Conservation (phyloP, 2,797 vertebrate species). For the Clarias fuscus region DNA sequence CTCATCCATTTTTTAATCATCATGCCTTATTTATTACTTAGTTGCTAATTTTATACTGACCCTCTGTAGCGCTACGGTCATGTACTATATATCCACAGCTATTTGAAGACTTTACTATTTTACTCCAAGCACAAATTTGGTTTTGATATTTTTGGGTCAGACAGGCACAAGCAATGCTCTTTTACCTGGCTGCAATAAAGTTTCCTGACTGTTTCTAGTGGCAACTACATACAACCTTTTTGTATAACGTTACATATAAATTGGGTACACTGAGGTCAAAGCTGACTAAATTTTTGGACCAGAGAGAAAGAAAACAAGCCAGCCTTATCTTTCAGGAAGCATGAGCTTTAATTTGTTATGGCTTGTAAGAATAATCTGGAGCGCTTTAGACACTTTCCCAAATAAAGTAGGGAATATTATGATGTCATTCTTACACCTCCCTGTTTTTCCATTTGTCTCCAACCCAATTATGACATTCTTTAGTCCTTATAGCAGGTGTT, state of each 20-base stretch:
- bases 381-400: background rate
- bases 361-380: constrained; percentile 13
- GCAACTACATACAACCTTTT: background rate
- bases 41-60: background rate
- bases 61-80: background rate
- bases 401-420: constrained; percentile 20
- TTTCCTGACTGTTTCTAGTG: background rate
- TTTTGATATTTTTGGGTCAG: background rate
- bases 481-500: constrained; percentile 25
- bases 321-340: constrained; percentile 23
- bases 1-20: background rate
- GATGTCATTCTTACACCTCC: constrained; percentile 9
- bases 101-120: background rate
- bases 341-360: constrained; percentile 15
- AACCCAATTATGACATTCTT: background rate
- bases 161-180: background rate
- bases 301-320: constrained; percentile 5
- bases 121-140: background rate
- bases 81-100: background rate
- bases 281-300: background rate
- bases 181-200: background rate
- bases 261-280: background rate
- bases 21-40: background rate
- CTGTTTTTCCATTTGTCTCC: background rate
- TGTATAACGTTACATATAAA: background rate